Base-by-base conservation (phyloP, 2,797 vertebrate species). In the Columba guinea region DNA sequence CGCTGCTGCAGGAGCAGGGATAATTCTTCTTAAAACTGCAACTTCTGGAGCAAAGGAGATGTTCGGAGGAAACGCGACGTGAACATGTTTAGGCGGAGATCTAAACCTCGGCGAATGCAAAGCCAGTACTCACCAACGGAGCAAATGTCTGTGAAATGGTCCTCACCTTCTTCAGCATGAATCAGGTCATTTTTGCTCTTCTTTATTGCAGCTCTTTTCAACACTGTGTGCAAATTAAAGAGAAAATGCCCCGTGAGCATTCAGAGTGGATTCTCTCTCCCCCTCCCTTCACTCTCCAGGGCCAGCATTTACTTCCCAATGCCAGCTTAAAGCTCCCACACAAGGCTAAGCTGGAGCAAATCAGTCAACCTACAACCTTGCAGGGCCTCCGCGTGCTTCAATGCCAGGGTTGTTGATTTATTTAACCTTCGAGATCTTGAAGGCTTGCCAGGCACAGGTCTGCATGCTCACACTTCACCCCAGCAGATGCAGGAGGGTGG, bases 111-210 rank as follows among this genome's bases (percentile, higher is more conserved):
- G 80, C 67, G 52, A 70, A 78, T 75, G 92, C 89, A 0, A 89
- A 94, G 93, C 87, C 48, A 51, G 76, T 70, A 97, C 99, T 99
- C 98, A 99, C 99, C 99, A 74, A 99, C 98, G 32, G 99, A 99
- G 84, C 98, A 99, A 96, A 99, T 99, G 96, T 99, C 99, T 28
- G 99, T 98, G 93, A 99, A 99, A 97, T 99, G 99, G 97, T 99
- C 99, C 84, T 99, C 99, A 7, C 99, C 99, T 97, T 99, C 99
- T 97, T 99, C 99, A 9, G 99, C 99, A 18, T 98, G 99, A 96
- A 99, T 99, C 76, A 99, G 98, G 97, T 99, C 99, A 1, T 98
- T 99, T 90, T 99, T 99, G 96, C 98, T 99, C 97, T 99, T 99
- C 98, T 99, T 99, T 93, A 98, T 97, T 90, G 99, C 99, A 5